Evolutionary conservation across 1,140 invertebrate genomes (phyloP).

Genomic region (Cryptotermes secundus): DNA sequence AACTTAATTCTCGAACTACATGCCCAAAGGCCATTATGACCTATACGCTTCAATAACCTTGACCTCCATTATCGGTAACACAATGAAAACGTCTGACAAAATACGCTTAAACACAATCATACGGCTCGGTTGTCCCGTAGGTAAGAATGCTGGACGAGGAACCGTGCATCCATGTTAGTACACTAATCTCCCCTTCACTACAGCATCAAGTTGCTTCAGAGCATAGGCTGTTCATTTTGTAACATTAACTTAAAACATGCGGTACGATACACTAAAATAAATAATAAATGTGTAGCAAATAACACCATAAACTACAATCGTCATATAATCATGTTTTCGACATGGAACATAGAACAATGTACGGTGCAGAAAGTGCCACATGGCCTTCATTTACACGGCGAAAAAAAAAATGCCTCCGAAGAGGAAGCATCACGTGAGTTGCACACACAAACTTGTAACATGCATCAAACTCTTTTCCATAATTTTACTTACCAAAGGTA

Average conservation of each 20-base stretch:
- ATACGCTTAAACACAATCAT: neutral
- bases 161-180: no score
- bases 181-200: no score
- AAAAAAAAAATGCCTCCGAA: neutral
- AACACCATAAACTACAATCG: no score
- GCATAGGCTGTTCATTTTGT: no score
- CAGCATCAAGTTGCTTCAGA: no score
- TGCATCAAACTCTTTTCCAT: neutral
- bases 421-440: neutral
- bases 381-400: neutral
- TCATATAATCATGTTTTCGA: neutral
- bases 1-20: no score
- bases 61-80: neutral
- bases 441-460: neutral
- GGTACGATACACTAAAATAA: no score
- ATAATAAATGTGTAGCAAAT: no score
- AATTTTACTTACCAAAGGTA: neutral
- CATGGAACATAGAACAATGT: neutral
- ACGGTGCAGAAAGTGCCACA: neutral
- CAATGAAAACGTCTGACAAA: neutral
- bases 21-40: neutral
- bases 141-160: no score
- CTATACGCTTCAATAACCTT: neutral
- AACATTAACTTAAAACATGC: no score
- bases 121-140: neutral